Conservation (phyloP, 1,140 invertebrate genomes). For the Bombyx mandarina region DNA sequence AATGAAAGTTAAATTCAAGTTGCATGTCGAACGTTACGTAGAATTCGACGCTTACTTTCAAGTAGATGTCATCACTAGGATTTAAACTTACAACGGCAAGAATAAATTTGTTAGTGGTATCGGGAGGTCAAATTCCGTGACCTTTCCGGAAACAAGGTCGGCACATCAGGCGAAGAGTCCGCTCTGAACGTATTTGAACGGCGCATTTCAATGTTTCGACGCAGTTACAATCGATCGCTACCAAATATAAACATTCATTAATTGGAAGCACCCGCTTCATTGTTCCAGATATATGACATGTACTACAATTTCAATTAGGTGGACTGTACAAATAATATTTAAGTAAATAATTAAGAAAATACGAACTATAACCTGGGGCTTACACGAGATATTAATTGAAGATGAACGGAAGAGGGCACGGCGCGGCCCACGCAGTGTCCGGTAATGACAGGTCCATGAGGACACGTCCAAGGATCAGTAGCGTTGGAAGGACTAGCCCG, state of each 20-base stretch:
- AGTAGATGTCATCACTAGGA: slow-evolving; percentile 40
- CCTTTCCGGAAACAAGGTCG: slow-evolving; percentile 49
- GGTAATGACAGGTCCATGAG: too few relatives aligned
- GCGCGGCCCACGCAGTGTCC: too few relatives aligned
- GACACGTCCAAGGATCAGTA: too few relatives aligned
- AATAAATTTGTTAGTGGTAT: slow-evolving; percentile 34
- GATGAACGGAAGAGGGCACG: too few relatives aligned
- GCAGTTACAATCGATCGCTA: too few relatives aligned
- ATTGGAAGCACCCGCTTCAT: too few relatives aligned
- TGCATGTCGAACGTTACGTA: slow-evolving; percentile 4
- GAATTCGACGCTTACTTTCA: slow-evolving; percentile 15
- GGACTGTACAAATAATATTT: not conserved
- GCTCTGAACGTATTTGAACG: slow-evolving; percentile 5
- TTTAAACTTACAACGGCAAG: slow-evolving; percentile 28
- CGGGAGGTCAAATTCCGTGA: slow-evolving; percentile 33
- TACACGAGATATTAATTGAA: too few relatives aligned
- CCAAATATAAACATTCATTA: too few relatives aligned
- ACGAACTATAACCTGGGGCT: too few relatives aligned
- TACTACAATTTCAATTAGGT: not conserved
- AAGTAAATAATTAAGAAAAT: not conserved
- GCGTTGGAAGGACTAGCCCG: too few relatives aligned
- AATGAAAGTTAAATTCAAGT: not conserved
- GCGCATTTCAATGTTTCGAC: too few relatives aligned
- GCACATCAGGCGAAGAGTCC: slow-evolving; percentile 10
- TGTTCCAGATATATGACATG: not conserved